Evolutionary conservation across 2,113 vertebrate genomes (phyloP), one percentile per base, ranked within the genome.

Genomic region (Ammodytes marinus): DNA sequence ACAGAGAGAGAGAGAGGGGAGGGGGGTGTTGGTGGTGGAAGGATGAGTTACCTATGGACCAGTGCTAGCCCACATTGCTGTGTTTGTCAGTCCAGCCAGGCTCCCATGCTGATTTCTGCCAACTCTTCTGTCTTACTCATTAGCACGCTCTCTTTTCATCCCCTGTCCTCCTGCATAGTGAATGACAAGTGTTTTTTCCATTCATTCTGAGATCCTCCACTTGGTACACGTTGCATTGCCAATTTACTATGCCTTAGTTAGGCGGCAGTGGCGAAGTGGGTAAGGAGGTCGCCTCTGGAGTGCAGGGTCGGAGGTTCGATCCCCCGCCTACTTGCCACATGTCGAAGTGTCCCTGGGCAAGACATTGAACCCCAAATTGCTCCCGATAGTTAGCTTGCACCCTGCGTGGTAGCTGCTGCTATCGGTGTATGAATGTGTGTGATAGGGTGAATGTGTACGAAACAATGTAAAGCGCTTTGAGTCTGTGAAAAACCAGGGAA

Each of bases 21-120:
- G 27, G 27, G 27, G 27, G 27, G 27, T 27, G 27, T 27, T 27
- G 27, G 15, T 11, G 74, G 82, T 59, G 57, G 65, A 58, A 64
- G 52, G 74, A 80, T 39, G 81, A 69, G 74, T 80, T 83, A 77
- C 77, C 76, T 77, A 67, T 68, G 72, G 53, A 82, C 55, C 35
- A 82, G 59, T 61, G 55, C 55, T 8, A 50, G 63, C 80, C 43
- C 72, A 85, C 81, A 69, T 55, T 66, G 69, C 57, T 43, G 40
- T 35, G 40, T 61, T 74, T 75, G 27, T 74, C 47, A 9, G 61
- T 68, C 42, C 70, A 43, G 59, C 14, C 50, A 47, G 37, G 65
- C 61, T 76, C 50, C 60, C 61, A 59, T 55, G 7, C 60, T n/a
- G 47, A 64, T 27, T 39, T 53, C 63, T n/a, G 64, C 49, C 27